These are phyloP conservation scores for Arctocebus calabarensis DNA, from an alignment of 2,797 vertebrate species.

Conservation along the genomic window DNA sequence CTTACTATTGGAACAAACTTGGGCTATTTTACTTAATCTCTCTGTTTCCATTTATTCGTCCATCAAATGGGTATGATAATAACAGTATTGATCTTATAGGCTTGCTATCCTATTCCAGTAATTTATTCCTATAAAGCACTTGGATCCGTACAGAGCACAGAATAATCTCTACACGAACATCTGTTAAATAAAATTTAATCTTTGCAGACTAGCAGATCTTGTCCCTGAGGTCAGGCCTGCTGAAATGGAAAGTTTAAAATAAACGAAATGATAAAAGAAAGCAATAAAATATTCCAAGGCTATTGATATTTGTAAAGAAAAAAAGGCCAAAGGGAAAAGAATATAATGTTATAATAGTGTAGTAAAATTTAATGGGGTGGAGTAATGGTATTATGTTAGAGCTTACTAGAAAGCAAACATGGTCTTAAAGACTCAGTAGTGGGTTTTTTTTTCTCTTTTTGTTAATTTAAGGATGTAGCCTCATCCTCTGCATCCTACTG, in stretches of 20 bases:
- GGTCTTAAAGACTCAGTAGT: neutral
- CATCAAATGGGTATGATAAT: slow-evolving; percentile 31
- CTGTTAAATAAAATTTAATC: slow-evolving; percentile 71
- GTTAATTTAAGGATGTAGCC: neutral
- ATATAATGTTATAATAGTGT: slow-evolving; percentile 27
- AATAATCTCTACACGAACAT: slow-evolving; percentile 21
- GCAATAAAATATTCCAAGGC: slow-evolving; percentile 60
- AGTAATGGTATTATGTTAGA: slow-evolving; percentile 56
- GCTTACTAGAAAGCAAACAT: slow-evolving; percentile 28
- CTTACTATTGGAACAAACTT: neutral
- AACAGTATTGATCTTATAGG: neutral
- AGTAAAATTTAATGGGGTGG: slow-evolving; percentile 70
- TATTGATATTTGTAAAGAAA: slow-evolving; percentile 58
- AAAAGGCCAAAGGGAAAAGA: slow-evolving; percentile 20
- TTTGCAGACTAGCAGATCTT: slow-evolving; percentile 47
- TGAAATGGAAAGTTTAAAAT: slow-evolving; percentile 26
- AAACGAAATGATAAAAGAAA: slow-evolving; percentile 61
- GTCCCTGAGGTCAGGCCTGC: slow-evolving; percentile 37
- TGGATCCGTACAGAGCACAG: neutral
- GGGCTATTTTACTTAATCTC: neutral
- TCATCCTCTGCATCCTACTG: neutral
- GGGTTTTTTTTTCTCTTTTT: neutral
- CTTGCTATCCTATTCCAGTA: neutral
- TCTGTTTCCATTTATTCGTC: neutral
- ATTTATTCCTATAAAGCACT: slow-evolving; percentile 15